phyloP scores from a whole-genome alignment of 2,888 invertebrate species.

The Drosophila testacea region DNA sequence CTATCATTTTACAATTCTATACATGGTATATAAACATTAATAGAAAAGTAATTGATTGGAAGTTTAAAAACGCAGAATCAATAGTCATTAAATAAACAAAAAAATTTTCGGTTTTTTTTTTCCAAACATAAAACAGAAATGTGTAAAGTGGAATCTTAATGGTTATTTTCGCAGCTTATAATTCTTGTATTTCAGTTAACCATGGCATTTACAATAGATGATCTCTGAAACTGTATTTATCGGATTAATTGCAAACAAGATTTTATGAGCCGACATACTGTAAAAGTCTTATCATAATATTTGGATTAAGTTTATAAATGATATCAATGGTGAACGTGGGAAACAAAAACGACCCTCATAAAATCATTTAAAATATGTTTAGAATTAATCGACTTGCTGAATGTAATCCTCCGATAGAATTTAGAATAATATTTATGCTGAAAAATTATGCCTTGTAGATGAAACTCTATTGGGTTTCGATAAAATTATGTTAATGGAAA shows the following conservation, averaged over 20 bases:
- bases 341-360: not conserved
- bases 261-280: not conserved
- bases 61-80: too few relatives aligned
- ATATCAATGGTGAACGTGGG: not conserved
- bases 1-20: too few relatives aligned
- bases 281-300: not conserved
- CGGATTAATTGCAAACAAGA: not conserved
- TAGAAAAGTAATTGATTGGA: too few relatives aligned
- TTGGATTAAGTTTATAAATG: not conserved
- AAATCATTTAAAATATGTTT: not conserved
- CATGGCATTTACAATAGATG: not conserved
- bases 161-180: too few relatives aligned
- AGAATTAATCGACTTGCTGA: not conserved
- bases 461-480: constrained; percentile 8
- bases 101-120: too few relatives aligned
- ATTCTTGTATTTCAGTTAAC: not conserved
- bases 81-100: too few relatives aligned
- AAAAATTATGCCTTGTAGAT: constrained; percentile 6
- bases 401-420: not conserved
- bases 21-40: too few relatives aligned
- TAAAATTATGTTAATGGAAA: constrained; percentile 39
- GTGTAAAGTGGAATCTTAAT: too few relatives aligned
- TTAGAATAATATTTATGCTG: constrained; percentile 1
- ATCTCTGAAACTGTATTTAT: not conserved
- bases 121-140: too few relatives aligned